Evolutionary conservation across 1,140 invertebrate genomes (phyloP), one percentile per base, ranked within the genome.

Genomic region (Varroa destructor): DNA sequence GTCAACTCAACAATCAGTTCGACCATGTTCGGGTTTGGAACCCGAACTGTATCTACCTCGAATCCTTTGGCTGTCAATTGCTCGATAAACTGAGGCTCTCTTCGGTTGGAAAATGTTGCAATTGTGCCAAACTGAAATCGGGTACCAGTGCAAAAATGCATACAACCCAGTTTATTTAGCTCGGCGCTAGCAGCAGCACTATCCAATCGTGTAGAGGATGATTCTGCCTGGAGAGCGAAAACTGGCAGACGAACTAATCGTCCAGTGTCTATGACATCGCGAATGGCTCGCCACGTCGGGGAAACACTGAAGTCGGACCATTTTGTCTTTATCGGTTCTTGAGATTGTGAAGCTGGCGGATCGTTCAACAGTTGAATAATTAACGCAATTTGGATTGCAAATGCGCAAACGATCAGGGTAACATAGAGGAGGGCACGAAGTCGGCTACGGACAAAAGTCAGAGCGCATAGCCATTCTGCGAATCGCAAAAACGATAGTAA

Each of bases 1-100:
- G 37, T 40, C 3, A 46, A 2, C 40, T 67, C 61, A 37, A 67
- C 61, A 46, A 67, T 46, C 40, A 67, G 37, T 8, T 67, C 61
- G 40, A 67, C 61, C 61, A 67, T 67, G 12, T 67, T 67, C 12
- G 61, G 61, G 8, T 67, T 67, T 14, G 61, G 61, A 14, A 67
- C 61, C 40, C 61, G 61, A n/a, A 67, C 61, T 12, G 46, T 40
- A 14, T 67, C 61, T 12, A 67, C 61, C 40, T 67, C 61, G 61
- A 67, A 67, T 2, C 61, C 61, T 37, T 36, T 67, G 10, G 61
- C 61, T 46, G 40, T 40, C 36, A 67, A 37, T 37, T 46, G 10
- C 46, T 67, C 61, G 36, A 40, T 14, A 46, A 67, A 67, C 61
- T 67, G 61, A 2, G 61, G 36, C 46, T 67, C 61, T 2, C 61